These are phyloP conservation scores for Idaea straminata DNA, from an alignment of 2,888 invertebrate species.

Conservation along the genomic window DNA sequence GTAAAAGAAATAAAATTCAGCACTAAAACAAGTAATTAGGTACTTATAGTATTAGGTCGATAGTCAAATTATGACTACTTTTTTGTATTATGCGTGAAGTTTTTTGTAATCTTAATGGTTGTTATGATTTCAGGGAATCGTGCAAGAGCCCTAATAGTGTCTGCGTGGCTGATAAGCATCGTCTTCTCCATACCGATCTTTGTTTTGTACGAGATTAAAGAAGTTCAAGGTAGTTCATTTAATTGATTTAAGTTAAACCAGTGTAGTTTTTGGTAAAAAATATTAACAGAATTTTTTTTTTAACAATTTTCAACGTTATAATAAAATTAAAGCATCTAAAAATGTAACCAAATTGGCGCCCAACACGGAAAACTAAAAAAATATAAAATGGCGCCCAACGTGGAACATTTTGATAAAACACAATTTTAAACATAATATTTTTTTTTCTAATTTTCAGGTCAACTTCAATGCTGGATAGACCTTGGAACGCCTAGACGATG, in stretches of 20 bases:
- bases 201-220: conserved; percentile 89
- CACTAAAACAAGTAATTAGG: not conserved
- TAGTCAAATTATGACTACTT: too few species aligned
- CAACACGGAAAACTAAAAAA: too few species aligned
- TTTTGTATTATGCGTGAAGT: conserved; percentile 4
- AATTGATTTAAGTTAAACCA: too few species aligned
- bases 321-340: not conserved
- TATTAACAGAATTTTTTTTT: too few species aligned
- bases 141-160: conserved; percentile 87
- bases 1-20: not conserved
- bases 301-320: not conserved
- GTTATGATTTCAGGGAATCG: conserved; percentile 86
- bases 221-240: conserved; percentile 83
- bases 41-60: not conserved
- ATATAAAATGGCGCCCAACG: not conserved
- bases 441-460: conserved; percentile 64
- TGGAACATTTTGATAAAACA: not conserved
- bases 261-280: too few species aligned
- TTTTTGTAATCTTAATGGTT: conserved; percentile 16
- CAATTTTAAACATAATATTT: not conserved
- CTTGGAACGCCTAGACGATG: conserved; percentile 86
- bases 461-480: conserved; percentile 94
- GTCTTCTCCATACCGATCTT: conserved; percentile 91
- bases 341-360: too few species aligned
- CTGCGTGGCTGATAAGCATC: conserved; percentile 91